phyloP scores from a whole-genome alignment of 2,113 vertebrate species.

The Seriola aureovittata region DNA sequence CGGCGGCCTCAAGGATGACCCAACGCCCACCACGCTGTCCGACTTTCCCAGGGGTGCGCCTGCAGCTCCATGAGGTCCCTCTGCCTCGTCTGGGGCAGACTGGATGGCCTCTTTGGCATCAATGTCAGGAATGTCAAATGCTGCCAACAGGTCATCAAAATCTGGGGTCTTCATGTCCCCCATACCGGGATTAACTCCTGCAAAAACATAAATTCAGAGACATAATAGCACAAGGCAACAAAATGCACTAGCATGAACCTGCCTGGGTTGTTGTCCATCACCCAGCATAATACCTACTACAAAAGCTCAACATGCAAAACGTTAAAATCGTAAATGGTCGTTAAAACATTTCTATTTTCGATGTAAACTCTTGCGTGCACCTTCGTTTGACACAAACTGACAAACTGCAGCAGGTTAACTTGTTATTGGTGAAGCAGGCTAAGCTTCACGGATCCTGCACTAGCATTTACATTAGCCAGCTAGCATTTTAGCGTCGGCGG shows the following conservation, averaged over 20 bases:
- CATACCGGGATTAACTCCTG: slow-evolving; percentile 88
- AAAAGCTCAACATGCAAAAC: neutral
- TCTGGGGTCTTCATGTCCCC: slow-evolving; percentile 98
- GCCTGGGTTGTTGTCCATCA: slow-evolving; percentile 25
- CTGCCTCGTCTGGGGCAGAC: slow-evolving; percentile 88
- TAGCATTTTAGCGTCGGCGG: slow-evolving; percentile 63
- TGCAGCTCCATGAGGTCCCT: slow-evolving; percentile 80
- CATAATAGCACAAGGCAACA: neutral
- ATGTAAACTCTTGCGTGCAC: neutral
- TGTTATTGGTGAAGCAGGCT: slow-evolving; percentile 13
- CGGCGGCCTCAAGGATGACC: slow-evolving; percentile 75
- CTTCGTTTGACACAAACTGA: neutral
- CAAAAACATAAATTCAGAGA: slow-evolving; percentile 21
- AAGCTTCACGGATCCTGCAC: slow-evolving; percentile 18
- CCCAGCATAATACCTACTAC: neutral
- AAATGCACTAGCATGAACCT: neutral
- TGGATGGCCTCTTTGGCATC: slow-evolving; percentile 95
- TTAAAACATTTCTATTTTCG: neutral
- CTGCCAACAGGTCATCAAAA: slow-evolving; percentile 95
- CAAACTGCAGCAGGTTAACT: slow-evolving; percentile 28
- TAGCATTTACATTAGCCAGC: slow-evolving; percentile 58
- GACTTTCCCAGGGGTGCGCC: slow-evolving; percentile 77
- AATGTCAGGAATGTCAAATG: slow-evolving; percentile 96
- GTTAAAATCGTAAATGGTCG: neutral
- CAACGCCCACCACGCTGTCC: slow-evolving; percentile 72